Base-by-base conservation (phyloP, 1,140 invertebrate genomes). In the Lepidostoma basale region DNA sequence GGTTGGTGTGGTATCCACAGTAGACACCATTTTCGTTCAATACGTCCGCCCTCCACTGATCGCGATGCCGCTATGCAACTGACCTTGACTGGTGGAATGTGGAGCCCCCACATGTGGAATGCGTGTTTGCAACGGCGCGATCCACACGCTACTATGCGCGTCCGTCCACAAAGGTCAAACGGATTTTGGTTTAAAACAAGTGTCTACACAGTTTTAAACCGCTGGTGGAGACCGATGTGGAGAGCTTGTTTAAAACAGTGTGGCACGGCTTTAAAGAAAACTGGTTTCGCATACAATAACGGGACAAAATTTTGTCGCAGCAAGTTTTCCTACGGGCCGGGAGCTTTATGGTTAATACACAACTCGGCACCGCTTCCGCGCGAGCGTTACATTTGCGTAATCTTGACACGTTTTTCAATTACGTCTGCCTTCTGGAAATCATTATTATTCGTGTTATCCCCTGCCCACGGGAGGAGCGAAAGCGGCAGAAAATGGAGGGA, bases 321-420 rank as follows among this genome's bases (percentile, higher is more conserved):
- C 42, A 18, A 22, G 3, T 47, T 28, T 52, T 52, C 10, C 16
- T 12, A 26, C 14, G 47, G n/a, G 12, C 12, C 25, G 23, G 12
- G 47, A 52, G 47, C 22, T 28, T 52, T 52, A 28, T 52, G 25
- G 28, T 52, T 28, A 28, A 52, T 52, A 30, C 25, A 10, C 44
- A 10, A n/a, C 12, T 47, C 14, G 18, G 9, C 9, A 30, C 25
- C 9, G 47, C 3, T 28, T 52, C n/a, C 12, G 3, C 16, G 25
- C 25, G 49, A 9, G 49, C 10, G 25, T 54, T 18, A 49, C 14
- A 54, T 54, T 54, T 54, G 49, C 26, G 49, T 30, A 54, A 54
- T 54, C 49, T 54, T 18, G 25, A 30, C 49, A 54, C 49, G 49
- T 54, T 54, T 54, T 54, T 54, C 49, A 54, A 54, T 54, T 54